Base-by-base conservation (phyloP, 1,140 invertebrate species). In the Polypedilum pembai region DNA sequence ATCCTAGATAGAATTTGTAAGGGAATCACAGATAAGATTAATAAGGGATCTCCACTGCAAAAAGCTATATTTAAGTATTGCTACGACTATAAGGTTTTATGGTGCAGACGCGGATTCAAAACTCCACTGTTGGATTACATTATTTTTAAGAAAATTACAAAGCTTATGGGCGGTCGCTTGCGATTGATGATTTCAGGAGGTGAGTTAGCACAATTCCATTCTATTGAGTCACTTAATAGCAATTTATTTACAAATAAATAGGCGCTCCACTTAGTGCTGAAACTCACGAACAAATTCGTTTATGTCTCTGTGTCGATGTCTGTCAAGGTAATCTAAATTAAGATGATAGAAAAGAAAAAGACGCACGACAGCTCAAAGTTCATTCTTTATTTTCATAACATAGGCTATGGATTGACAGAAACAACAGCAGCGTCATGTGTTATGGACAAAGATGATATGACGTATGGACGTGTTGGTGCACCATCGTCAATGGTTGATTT, bases 1-100 rank as follows among this genome's bases (percentile, higher is more conserved):
- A 96, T 98, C 75, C 87, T 98, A 80, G 96, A 98, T 83, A 89
- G 97, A 75, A 93, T 99, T 75, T 96, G 94, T 77, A 98, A 98
- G 84, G 94, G 91, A 74, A 95, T 98, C 75, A 93, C 93, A 80
- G 94, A 97, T 77, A 94, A 95, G 80, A 90, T 98, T 3, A 90
- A 89, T 24, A 89, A 89, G 77, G 90, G 90, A 33, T 90, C 92
- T 8, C 84, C 86, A 15, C 87, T 95, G 40, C 87, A 88, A 66
- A 88, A 90, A 80, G 89, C 90, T 8, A 85, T 96, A 73, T 98
- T 98, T 85, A 89, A 94, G 80, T 96, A 94, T 85, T 94, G 93
- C 0, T 95, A 95, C 79, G 84, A 92, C 63, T 98, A 98, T 84
- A 98, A 98, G 84, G 85, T 88, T 73, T 90, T 88, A 77, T 95